Base-by-base conservation (phyloP, 2,888 invertebrate genomes). In the Amphiduros pacificus region DNA sequence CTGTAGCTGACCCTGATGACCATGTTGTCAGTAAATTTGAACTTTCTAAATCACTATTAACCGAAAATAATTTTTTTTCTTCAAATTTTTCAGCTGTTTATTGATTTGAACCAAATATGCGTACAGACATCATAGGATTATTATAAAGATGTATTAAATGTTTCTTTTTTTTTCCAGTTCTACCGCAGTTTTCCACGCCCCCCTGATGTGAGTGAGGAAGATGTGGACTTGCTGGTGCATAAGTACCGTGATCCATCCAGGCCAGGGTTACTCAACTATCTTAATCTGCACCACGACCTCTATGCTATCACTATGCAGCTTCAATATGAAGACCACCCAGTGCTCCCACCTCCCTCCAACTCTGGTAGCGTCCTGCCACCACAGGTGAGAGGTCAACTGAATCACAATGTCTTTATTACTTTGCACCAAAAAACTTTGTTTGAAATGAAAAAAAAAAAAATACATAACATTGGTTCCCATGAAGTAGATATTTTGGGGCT, bases 261-360 rank as follows among this genome's bases (percentile, higher is more conserved):
- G 20, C 73, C 77, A 17, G 80, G 80, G 1, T 69, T 81, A 28
- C 64, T 82, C 17, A 81, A 79, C 66, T 82, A 82, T 64, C 71
- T 82, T 4, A 83, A 82, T 65, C 74, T 82, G 1, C 77, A 79
- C 60, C 75, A 81, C 65, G 82, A 82, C 68, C 67, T 82, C n/a
- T 71, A 74, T 44, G 77, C 73, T 41, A 64, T 74, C 6, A 70
- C 66, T 11, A 62, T 69, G 50, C 66, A 61, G 11, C 32, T 24
- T 32, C 44, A 11, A n/a, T 22, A 44, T 40, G 51, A 44, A 11
- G 44, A 44, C 6, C n/a, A 4, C 9, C 44, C 44, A 20, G 44
- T 44, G 6, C 22, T 44, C 6, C 44, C 44, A 9, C 11, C 17
- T 9, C n/a, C 44, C 5, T 11, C 44, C 22, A 22, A 44, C 22